Conservation (phyloP, 1,140 invertebrate species). For the Cyphomyrmex costatus region DNA sequence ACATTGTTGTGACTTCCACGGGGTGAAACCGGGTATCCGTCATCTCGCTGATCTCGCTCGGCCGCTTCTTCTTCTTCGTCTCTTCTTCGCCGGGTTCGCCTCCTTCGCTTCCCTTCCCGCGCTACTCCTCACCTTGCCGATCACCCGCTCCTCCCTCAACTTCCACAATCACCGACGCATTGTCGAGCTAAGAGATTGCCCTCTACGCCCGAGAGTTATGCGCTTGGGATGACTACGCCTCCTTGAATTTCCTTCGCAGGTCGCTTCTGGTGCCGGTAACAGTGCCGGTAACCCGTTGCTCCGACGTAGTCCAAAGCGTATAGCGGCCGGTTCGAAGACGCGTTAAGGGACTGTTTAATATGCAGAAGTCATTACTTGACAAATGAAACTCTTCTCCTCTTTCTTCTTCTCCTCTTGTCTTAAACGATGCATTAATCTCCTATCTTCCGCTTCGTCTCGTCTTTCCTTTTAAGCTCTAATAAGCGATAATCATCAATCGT, state of each 20-base stretch:
- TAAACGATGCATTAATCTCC: conserved; percentile 29
- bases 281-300: conserved; percentile 71
- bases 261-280: conserved; percentile 70
- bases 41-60: conserved; percentile 75
- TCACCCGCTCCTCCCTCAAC: conserved; percentile 35
- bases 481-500: conserved; percentile 32
- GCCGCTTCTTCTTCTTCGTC: conserved; percentile 49
- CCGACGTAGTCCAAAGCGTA: conserved; percentile 25
- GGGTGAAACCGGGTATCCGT: conserved; percentile 84
- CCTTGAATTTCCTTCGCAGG: conserved; percentile 59
- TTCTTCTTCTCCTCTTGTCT: not conserved
- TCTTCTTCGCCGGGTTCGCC: not conserved
- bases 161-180: conserved; percentile 75
- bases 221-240: conserved; percentile 70
- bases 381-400: conserved; percentile 26
- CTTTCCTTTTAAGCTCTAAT: conserved; percentile 14
- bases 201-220: conserved; percentile 74
- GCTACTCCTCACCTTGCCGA: not conserved
- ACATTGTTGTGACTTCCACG: conserved; percentile 85
- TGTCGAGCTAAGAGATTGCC: conserved; percentile 73
- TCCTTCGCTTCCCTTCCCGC: conserved; percentile 19
- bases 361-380: conserved; percentile 46
- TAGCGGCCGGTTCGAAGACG: conserved; percentile 19
- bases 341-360: conserved; percentile 51
- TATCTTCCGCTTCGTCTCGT: conserved; percentile 5